Base-by-base conservation (phyloP, 2,113 vertebrate species). In the Pyrgilauda ruficollis region DNA sequence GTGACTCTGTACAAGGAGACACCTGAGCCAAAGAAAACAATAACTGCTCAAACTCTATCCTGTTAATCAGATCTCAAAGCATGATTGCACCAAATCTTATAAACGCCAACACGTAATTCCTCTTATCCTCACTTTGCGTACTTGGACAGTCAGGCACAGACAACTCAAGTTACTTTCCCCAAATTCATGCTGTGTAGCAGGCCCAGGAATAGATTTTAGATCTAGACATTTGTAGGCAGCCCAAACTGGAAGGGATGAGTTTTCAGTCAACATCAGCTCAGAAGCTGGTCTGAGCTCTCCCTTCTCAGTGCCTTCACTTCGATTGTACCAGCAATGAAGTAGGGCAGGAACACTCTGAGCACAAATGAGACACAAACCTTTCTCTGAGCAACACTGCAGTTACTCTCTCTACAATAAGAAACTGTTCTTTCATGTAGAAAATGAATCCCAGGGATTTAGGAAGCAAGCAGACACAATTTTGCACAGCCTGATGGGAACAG, bases 21-120 rank as follows among this genome's bases (percentile, higher is more conserved):
- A 80, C 37, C 50, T 47, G 30, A 84, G 82, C 89, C 85, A 96
- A 90, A 80, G 47, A 55, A 91, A 94, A 87, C 81, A 94, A 39
- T 35, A 73, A 85, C 80, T 63, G 52, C 20, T 76, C 93, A 70
- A 89, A 80, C 74, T 91, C 31, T 41, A 33, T 66, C 59, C 67
- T 0, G 0, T 73, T 87, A 82, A 66, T 95, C 46, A 87, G 50
- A 67, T 89, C 63, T 79, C 43, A 66, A 69, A 78, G 28, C 22
- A 24, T 31, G 37, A 80, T 86, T 69, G 33, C 59, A 84, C 44
- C 0, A 1, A 83, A 28, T 81, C 64, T 80, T 19, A 2, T 53
- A 87, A 85, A 53, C 9, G 35, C 24, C 49, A 66, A 63, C 22
- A 92, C 87, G 73, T 69, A 87, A 82, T 89, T 84, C 37, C 41